These are phyloP conservation scores for Calosoma granatense DNA, from an alignment of 1,140 invertebrate species.

Conservation along the genomic window DNA sequence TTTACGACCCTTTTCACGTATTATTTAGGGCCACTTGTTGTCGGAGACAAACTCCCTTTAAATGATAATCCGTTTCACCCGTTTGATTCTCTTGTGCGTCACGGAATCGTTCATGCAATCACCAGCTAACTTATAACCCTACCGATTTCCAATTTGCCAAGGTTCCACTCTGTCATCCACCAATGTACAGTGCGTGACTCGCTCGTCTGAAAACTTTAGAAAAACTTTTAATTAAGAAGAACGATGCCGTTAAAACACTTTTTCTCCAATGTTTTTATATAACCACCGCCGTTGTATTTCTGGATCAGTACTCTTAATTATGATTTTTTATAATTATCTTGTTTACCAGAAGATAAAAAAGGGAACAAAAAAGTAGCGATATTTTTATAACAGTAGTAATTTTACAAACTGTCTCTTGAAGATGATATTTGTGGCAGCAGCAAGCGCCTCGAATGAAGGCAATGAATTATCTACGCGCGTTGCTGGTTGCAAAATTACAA, in stretches of 20 bases:
- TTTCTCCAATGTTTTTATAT: background rate
- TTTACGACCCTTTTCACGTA: too few relatives aligned
- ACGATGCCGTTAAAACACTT: background rate
- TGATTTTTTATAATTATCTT: background rate
- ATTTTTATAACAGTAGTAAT: too few relatives aligned
- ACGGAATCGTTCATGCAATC: background rate
- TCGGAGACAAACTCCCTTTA: background rate
- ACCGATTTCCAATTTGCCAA: background rate
- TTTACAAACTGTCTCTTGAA: too few relatives aligned
- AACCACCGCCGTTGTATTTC: background rate
- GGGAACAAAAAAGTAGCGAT: too few relatives aligned
- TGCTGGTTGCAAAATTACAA: too few relatives aligned
- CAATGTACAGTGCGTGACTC: background rate
- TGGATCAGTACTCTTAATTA: background rate
- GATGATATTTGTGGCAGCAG: too few relatives aligned
- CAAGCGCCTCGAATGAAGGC: too few relatives aligned
- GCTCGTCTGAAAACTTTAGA: background rate
- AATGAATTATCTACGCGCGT: too few relatives aligned
- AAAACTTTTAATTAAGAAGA: background rate
- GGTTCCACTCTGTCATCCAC: background rate
- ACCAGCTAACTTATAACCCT: background rate
- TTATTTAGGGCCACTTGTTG: background rate
- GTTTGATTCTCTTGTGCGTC: too few relatives aligned
- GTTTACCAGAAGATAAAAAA: background rate
- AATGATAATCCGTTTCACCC: background rate